These are phyloP conservation scores for Hemitrygon akajei DNA, from an alignment of 2,797 vertebrate genomes.

Conservation along the genomic window DNA sequence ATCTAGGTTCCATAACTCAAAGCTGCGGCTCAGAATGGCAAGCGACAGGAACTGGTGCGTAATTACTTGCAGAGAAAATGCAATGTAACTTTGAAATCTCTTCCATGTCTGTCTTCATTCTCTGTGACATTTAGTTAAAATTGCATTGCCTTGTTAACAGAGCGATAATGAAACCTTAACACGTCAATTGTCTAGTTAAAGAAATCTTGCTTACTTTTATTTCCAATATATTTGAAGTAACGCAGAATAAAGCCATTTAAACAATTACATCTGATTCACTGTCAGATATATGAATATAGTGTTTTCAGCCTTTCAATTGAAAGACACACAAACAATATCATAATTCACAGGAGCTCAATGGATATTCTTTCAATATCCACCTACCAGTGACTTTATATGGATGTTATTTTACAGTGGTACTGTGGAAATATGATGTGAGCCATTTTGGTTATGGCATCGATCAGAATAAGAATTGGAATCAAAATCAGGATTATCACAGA, in stretches of 20 bases:
- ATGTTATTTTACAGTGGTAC: neutral
- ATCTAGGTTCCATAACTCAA: neutral
- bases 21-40: neutral
- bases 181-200: neutral
- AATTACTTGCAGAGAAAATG: neutral
- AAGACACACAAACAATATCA: neutral
- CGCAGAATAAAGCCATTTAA: neutral
- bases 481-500: no score
- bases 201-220: neutral
- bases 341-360: neutral
- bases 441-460: neutral
- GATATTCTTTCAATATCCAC: neutral
- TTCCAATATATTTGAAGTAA: neutral
- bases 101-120: constrained; percentile 11
- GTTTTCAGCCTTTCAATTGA: neutral
- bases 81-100: neutral
- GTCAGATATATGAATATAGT: neutral
- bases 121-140: neutral
- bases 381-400: neutral
- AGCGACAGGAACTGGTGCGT: neutral
- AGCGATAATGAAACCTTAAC: neutral
- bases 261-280: neutral
- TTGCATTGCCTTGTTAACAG: neutral
- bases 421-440: neutral
- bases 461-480: neutral